Percentiles rank a stretch among this genome's conserved stretches.
Conservation (phyloP, 1,140 invertebrate genomes). For the Armadillidium nasatum region DNA sequence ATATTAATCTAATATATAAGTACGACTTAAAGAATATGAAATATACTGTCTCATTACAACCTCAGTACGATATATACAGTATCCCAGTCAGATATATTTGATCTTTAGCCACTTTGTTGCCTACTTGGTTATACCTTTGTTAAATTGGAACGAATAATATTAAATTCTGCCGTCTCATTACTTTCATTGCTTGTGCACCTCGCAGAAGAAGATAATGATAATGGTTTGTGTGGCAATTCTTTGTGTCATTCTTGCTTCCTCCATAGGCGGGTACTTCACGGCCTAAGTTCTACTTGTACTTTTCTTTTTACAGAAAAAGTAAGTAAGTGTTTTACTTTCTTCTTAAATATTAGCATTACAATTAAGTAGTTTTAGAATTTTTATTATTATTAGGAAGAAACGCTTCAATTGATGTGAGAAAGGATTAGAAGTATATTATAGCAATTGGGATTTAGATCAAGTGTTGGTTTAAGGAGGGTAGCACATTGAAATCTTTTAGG, state of each 20-base stretch:
- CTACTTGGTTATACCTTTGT: no score
- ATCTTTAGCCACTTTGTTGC: no score
- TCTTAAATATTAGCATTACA: neutral
- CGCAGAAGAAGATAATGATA: constrained; percentile 61
- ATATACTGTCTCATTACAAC: no score
- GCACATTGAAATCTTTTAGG: no score
- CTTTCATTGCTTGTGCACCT: constrained; percentile 44
- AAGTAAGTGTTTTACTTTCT: neutral
- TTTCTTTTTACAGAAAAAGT: neutral
- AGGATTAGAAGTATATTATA: no score
- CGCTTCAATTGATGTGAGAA: no score
- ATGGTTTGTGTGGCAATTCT: constrained; percentile 56
- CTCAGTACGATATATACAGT: no score
- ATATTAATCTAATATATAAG: no score
- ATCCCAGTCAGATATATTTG: no score
- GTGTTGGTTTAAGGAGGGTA: neutral
- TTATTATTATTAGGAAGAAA: no score
- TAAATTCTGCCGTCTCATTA: constrained; percentile 14
- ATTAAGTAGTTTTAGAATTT: neutral
- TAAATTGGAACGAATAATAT: no score
- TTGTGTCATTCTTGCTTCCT: constrained; percentile 51
- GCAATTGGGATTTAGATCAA: neutral
- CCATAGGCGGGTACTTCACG: constrained; percentile 48
- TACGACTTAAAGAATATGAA: no score
- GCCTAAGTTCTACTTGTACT: constrained; percentile 26